Conservation (phyloP, 1,140 invertebrate species). For the Hyposmocoma kahamanoa region DNA sequence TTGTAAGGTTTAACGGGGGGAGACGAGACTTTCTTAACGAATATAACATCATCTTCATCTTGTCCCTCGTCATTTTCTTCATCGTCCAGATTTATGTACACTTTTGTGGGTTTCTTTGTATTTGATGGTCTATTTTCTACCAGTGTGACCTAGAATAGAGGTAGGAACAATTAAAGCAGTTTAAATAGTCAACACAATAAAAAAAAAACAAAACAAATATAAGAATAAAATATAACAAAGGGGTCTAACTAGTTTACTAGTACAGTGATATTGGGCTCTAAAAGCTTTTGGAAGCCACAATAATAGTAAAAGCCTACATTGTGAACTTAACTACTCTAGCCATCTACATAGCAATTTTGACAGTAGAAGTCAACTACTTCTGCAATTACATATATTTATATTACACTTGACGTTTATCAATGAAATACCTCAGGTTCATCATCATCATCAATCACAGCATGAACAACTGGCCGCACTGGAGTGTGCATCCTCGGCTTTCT, state of each 20-base stretch:
- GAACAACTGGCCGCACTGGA: slow-evolving; percentile 37
- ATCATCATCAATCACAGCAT: slow-evolving; percentile 44
- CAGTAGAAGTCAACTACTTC: no score
- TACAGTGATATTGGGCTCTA: no score
- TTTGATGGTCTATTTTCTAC: slow-evolving; percentile 39
- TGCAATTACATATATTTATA: no score
- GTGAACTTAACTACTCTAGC: no score
- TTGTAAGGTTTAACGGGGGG: slow-evolving; percentile 39
- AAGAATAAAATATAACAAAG: no score
- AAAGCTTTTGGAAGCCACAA: no score
- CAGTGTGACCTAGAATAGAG: slow-evolving; percentile 42
- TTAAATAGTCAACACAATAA: not conserved
- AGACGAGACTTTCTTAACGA: slow-evolving; percentile 42
- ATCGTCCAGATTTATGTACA: slow-evolving; percentile 50
- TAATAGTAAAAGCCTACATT: no score
- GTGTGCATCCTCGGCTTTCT: slow-evolving; percentile 41
- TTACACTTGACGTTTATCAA: no score
- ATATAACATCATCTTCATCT: slow-evolving; percentile 48
- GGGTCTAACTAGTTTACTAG: no score
- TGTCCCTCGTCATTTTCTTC: slow-evolving; percentile 31
- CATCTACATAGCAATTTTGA: no score
- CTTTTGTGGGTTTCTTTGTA: slow-evolving; percentile 32
- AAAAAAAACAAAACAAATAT: slow-evolving; percentile 4
- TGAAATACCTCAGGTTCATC: slow-evolving; percentile 53
- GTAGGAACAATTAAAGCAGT: not conserved